Conservation (phyloP, 2,113 vertebrate species). For the Actenoides hombroni region DNA sequence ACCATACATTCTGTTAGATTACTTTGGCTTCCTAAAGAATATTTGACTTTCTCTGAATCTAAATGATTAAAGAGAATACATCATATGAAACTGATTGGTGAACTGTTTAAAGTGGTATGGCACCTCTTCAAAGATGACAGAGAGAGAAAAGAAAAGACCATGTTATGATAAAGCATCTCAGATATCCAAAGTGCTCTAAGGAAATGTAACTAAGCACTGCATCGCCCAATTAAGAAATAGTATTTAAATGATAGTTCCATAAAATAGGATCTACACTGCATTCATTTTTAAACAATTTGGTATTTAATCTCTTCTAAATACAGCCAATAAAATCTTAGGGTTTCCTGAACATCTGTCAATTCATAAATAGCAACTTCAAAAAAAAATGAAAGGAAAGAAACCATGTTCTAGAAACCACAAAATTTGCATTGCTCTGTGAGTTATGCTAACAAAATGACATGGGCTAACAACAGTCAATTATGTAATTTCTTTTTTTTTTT, state of each 20-base stretch:
- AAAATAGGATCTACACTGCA: neutral
- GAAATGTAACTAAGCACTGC: conserved; percentile 1
- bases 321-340: neutral
- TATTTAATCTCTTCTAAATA: neutral
- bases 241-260: neutral
- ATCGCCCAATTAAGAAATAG: conserved; percentile 13
- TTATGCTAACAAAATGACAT: neutral
- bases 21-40: conserved; percentile 77
- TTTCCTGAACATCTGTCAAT: conserved; percentile 50
- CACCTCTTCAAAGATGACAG: conserved; percentile 34
- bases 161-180: neutral
- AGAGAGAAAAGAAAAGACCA: conserved; percentile 12
- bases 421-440: neutral
- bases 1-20: conserved; percentile 77
- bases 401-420: neutral
- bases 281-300: neutral
- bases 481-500: neutral
- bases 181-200: neutral
- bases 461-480: neutral
- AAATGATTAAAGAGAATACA: conserved; percentile 77
- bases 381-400: neutral
- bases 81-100: conserved; percentile 70
- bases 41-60: conserved; percentile 76
- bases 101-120: conserved; percentile 64
- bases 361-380: conserved; percentile 8